A percentile compares a stretch with the other conserved stretches of the same genome.
These are phyloP conservation scores for Hylaeus anthracinus DNA, from an alignment of 1,140 invertebrate genomes.

Conservation along the genomic window DNA sequence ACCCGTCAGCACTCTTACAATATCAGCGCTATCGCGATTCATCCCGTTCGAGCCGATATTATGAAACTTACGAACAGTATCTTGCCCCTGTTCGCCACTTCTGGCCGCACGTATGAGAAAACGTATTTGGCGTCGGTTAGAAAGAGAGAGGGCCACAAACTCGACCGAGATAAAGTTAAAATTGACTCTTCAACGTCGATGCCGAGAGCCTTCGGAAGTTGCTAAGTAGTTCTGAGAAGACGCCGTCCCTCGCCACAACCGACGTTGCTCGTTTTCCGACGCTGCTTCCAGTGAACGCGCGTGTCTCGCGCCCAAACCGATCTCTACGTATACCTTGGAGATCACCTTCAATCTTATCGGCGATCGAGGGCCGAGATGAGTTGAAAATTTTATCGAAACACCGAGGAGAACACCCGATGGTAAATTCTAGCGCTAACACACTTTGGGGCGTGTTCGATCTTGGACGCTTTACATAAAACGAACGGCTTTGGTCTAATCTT, in stretches of 20 bases:
- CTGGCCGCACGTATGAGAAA: slow-evolving; percentile 8
- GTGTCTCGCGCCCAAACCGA: no score
- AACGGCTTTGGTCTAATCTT: no score
- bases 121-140: slow-evolving; percentile 34
- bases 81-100: slow-evolving; percentile 28
- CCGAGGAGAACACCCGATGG: no score
- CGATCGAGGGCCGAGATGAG: no score
- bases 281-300: not conserved
- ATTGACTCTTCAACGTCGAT: slow-evolving; percentile 65
- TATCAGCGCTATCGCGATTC: not conserved
- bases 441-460: no score
- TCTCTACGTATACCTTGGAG: no score
- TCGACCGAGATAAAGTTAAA: slow-evolving; percentile 66
- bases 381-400: no score
- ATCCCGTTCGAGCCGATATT: slow-evolving; percentile 33
- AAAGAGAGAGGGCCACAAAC: slow-evolving; percentile 52
- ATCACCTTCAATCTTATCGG: no score
- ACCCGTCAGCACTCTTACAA: not conserved
- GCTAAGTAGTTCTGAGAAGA: slow-evolving; percentile 61
- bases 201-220: slow-evolving; percentile 55
- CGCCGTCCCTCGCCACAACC: not conserved
- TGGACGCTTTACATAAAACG: no score
- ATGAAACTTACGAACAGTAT: slow-evolving; percentile 56
- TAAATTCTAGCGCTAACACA: no score
- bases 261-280: not conserved